Conservation (phyloP, 2,888 invertebrate species). For the Drosophila mettleri region DNA sequence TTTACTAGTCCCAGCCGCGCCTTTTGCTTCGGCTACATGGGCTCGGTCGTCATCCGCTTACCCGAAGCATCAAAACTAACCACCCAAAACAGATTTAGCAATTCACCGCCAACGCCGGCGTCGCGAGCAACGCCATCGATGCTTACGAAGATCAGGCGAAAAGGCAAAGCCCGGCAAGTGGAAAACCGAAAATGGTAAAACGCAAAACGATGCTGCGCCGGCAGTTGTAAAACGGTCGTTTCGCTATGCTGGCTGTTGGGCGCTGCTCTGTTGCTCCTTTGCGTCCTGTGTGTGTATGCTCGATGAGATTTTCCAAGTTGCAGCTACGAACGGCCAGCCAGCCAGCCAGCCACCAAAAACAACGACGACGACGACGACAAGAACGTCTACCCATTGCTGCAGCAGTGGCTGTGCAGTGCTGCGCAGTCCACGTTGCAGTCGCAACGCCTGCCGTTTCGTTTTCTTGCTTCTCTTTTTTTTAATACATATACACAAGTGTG, state of each 20-base stretch:
- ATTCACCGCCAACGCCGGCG: conserved; percentile 10
- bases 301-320: conserved; percentile 31
- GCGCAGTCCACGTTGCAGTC: conserved; percentile 15
- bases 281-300: conserved; percentile 21
- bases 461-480: conserved; percentile 17
- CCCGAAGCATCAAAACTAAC: conserved; percentile 27
- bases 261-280: conserved; percentile 26
- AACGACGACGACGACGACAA: conserved; percentile 7
- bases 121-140: conserved; percentile 9
- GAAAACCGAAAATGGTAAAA: conserved; percentile 38
- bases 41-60: conserved; percentile 13
- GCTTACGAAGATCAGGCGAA: conserved; percentile 43
- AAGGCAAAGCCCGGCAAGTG: conserved; percentile 27
- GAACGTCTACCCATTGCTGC: conserved; percentile 12
- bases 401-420: conserved; percentile 8
- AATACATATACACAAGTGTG: no score
- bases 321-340: conserved; percentile 24
- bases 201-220: conserved; percentile 43
- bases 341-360: conserved; percentile 21
- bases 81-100: conserved; percentile 26
- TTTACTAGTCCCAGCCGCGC: neutral
- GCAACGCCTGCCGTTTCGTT: conserved; percentile 40
- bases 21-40: neutral
- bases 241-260: conserved; percentile 28
- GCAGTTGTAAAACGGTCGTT: conserved; percentile 49